Evolutionary conservation across 2,113 vertebrate species (phyloP), one percentile per base, ranked within the genome.

Genomic region (Machaerirhynchus nigripectus): DNA sequence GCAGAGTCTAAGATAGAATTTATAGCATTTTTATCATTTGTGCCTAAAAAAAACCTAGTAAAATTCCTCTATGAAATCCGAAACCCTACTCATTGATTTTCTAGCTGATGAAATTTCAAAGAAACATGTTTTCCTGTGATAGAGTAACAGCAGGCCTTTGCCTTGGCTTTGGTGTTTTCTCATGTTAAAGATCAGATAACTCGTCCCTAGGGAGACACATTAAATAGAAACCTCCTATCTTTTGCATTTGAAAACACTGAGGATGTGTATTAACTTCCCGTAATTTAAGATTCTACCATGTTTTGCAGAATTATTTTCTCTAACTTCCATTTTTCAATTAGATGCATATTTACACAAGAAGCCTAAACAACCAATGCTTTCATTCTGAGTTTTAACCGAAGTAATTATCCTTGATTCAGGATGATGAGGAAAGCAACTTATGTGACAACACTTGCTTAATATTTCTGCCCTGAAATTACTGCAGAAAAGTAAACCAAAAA

Each of bases 101-200:
- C 73, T 96, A 88, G 87, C 87, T 96, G 97, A 96, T 97, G 95
- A 97, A 95, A 92, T 97, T 97, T 97, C 95, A 96, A 95, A 97
- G 88, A 93, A 95, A 89, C 16, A 23, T 42, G 64, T 86, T 94
- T 79, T 75, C 88, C 90, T 16, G 0, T 83, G 95, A 88, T 40
- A 46, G 70, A 89, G 85, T 76, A 95, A 88, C 68, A 97, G 95
- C 46, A 42, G 91, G 88, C 64, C 78, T 83, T 91, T 95, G 42
- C 88, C 63, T 94, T 75, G 37, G 70, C 85, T 77, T 47, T 69
- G 60, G 91, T 88, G 82, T 89, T 95, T 94, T 97, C 96, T 93
- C 75, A 37, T 96, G 95, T 96, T 97, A 91, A 77, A 77, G 49
- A 91, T 96, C 91, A 95, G 81, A 81, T 92, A 86, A 91, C 91